Conservation (phyloP, 2,797 vertebrate species). For the Chelonia mydas region DNA sequence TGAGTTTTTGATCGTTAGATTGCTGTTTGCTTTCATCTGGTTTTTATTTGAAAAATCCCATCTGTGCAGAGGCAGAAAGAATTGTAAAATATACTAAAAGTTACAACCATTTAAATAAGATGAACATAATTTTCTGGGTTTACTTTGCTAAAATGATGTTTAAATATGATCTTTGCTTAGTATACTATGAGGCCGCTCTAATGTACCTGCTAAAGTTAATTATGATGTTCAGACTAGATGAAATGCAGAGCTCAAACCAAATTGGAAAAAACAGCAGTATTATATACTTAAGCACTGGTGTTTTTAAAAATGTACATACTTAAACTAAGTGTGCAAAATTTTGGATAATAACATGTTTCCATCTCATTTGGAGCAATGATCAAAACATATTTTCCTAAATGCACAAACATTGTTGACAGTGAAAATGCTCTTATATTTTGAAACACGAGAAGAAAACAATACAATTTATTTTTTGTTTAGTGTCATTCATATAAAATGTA, state of each 20-base stretch:
- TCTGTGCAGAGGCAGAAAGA: constrained; percentile 65
- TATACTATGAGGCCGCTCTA: constrained; percentile 43
- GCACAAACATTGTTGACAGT: background rate
- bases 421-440: background rate
- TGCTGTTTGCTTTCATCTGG: constrained; percentile 74
- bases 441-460: constrained; percentile 8
- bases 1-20: constrained; percentile 52
- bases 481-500: background rate
- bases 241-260: constrained; percentile 65
- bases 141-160: constrained; percentile 78
- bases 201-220: constrained; percentile 75
- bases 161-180: constrained; percentile 76
- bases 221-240: constrained; percentile 63
- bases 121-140: constrained; percentile 76
- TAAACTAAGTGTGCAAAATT: constrained; percentile 68
- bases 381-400: constrained; percentile 31
- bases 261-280: constrained; percentile 25
- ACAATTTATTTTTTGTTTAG: background rate
- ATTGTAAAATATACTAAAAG: constrained; percentile 72
- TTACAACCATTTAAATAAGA: constrained; percentile 76
- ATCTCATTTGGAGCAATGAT: constrained; percentile 25
- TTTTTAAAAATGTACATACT: constrained; percentile 57
- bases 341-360: constrained; percentile 51
- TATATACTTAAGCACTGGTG: constrained; percentile 45
- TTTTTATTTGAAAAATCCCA: constrained; percentile 78